Base-by-base conservation (phyloP, 2,888 invertebrate genomes). In the Ariolimax columbianus region DNA sequence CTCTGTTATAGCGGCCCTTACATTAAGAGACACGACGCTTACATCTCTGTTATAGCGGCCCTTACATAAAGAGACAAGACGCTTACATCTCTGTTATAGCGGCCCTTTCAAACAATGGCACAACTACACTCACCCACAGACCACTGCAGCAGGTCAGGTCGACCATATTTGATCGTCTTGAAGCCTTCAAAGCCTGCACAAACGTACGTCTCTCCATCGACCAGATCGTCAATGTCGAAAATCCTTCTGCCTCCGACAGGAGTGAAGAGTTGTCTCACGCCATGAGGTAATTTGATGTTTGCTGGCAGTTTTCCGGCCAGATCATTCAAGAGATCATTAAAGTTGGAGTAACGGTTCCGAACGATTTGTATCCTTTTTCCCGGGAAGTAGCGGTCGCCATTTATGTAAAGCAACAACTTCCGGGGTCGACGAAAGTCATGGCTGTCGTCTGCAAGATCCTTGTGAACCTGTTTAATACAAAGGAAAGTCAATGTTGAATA, bases 151-250 rank as follows among this genome's bases (percentile, higher is more conserved):
- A 93, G 81, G 19, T 89, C 90, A 1, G 91, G 89, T 68, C 90
- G 90, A 19, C 94, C 94, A 88, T 94, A 94, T 84, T 91, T 91
- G 75, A 94, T 90, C 26, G 89, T 82, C 86, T 93, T 93, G 87
- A 93, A 94, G 19, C 91, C 90, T 87, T 94, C 94, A 88, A 94
- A 94, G n/a, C 94, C 94, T 6, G 93, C 94, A 87, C 93, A 94
- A 0, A 94, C 93, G 83, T 94, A 94, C 7, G 90, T 88, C 72
- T 89, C 89, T 1, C 94, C 94, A 88, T 94, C 93, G 66, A 89
- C 86, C 17, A 94, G 88, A 36, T 93, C 91, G 59, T 92, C 92
- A 26, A 94, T 91, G 86, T 93, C 92, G 23, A 89, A 87, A 0
- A 94, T 89, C 40, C 92, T 88, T n/a, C 90, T 88, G 0, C 94